phyloP scores from a whole-genome alignment of 1,140 invertebrate species.

The Orchesella cincta region DNA sequence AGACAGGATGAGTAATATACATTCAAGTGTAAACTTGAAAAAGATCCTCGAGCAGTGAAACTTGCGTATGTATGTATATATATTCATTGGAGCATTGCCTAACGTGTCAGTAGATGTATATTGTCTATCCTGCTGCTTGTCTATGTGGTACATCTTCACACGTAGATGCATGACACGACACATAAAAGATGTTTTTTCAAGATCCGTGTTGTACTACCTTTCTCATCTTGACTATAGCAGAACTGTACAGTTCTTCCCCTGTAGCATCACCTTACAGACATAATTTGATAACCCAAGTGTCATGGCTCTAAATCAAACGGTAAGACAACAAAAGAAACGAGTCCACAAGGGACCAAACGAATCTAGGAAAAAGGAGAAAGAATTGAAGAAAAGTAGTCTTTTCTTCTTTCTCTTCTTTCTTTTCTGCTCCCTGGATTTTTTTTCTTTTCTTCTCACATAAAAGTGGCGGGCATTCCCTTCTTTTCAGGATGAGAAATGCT shows the following conservation, averaged over 20 bases:
- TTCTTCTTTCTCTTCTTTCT: not conserved
- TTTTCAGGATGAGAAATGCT: not conserved
- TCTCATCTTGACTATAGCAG: not conserved
- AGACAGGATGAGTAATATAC: too few relatives aligned
- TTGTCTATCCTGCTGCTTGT: too few relatives aligned
- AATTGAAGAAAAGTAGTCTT: not conserved
- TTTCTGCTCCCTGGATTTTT: not conserved
- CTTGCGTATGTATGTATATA: too few relatives aligned
- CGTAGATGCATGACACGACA: too few relatives aligned
- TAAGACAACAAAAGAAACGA: constrained; percentile 18
- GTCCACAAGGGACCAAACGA: constrained; percentile 5
- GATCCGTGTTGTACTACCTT: too few relatives aligned
- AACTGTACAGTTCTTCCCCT: not conserved
- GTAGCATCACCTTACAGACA: not conserved
- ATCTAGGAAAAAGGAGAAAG: not conserved
- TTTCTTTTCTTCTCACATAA: not conserved
- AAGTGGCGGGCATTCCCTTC: not conserved
- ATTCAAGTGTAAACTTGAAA: too few relatives aligned
- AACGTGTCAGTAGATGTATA: too few relatives aligned
- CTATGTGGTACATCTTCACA: too few relatives aligned
- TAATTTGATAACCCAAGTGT: constrained; percentile 21
- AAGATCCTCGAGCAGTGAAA: too few relatives aligned
- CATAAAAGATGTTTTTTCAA: not conserved
- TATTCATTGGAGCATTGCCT: too few relatives aligned
- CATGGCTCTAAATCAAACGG: constrained; percentile 17